These are phyloP conservation scores for Graphium colonna DNA, from an alignment of 2,888 invertebrate genomes.

Conservation along the genomic window DNA sequence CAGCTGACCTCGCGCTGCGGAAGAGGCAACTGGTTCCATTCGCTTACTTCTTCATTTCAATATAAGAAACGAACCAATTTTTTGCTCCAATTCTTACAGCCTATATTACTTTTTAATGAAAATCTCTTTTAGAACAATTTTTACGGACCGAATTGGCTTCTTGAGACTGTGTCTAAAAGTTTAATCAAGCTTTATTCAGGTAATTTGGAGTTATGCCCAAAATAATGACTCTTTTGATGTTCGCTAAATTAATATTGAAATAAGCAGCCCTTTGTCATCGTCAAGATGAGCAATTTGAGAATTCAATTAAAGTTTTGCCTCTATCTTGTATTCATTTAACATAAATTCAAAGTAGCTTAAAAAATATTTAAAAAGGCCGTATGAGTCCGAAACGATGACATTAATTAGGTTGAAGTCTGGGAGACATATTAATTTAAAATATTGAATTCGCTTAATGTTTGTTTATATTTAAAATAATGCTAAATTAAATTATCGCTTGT, in stretches of 20 bases:
- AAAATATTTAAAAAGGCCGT: no score
- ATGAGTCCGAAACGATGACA: no score
- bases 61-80: conserved; percentile 46
- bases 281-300: not conserved
- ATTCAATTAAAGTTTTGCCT: not conserved
- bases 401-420: no score
- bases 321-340: not conserved
- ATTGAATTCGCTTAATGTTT: no score
- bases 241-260: not conserved
- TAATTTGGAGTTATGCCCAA: no score
- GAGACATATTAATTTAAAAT: no score
- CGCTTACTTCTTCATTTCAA: conserved; percentile 63
- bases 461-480: no score
- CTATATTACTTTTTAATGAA: not conserved
- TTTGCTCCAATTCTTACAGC: conserved; percentile 33
- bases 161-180: no score
- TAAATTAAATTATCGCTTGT: no score
- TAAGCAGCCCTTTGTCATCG: not conserved
- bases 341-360: no score
- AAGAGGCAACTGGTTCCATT: conserved; percentile 65
- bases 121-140: not conserved
- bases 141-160: not conserved
- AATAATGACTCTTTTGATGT: not conserved
- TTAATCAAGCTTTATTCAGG: no score
- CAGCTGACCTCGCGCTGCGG: conserved; percentile 69